Conservation (phyloP, 2,113 vertebrate genomes). For the Turdus rufiventris region DNA sequence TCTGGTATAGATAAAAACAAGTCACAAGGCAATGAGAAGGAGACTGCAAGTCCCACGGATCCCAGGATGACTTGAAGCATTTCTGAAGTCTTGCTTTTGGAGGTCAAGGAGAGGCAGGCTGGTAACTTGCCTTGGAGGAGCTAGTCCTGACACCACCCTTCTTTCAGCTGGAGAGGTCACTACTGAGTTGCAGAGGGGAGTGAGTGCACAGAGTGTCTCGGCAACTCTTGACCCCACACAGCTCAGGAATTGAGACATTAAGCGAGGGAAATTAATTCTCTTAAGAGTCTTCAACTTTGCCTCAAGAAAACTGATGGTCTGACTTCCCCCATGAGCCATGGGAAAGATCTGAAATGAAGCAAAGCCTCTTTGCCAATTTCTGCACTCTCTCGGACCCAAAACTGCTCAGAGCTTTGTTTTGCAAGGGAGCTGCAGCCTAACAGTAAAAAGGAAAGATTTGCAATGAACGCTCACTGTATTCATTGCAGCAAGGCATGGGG, state of each 20-base stretch:
- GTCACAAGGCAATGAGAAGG: background rate
- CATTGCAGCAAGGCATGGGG: background rate
- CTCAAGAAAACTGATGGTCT: background rate
- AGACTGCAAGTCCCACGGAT: background rate
- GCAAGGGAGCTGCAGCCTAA: background rate
- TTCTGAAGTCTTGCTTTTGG: background rate
- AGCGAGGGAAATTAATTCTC: background rate
- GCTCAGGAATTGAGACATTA: background rate
- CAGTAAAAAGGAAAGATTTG: background rate
- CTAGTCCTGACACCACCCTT: background rate
- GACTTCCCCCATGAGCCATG: background rate
- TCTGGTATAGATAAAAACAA: background rate
- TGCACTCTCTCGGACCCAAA: background rate
- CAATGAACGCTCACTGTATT: background rate
- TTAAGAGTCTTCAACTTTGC: background rate
- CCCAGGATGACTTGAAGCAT: background rate
- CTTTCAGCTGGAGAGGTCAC: slow-evolving; percentile 53
- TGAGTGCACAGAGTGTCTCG: background rate
- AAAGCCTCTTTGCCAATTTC: background rate
- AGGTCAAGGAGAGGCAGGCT: background rate
- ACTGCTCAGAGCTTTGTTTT: background rate
- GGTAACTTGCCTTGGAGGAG: background rate
- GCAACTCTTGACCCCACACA: background rate
- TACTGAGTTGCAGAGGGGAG: slow-evolving; percentile 27
- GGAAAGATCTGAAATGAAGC: slow-evolving; percentile 13